Conservation (phyloP, 1,140 invertebrate species). For the Bombus picipes region DNA sequence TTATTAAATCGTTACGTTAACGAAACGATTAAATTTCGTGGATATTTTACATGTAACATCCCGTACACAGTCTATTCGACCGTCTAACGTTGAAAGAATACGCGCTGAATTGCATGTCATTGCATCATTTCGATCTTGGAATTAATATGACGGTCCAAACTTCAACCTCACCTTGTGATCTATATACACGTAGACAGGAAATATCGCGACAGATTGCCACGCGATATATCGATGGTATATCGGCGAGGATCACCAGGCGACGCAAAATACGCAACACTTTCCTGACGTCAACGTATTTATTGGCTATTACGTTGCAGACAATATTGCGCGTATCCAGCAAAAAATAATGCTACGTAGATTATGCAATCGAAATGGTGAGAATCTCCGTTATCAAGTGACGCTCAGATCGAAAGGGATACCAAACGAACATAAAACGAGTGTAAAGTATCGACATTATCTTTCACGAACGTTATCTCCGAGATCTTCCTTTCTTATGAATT, state of each 20-base stretch:
- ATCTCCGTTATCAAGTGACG: background rate
- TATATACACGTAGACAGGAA: background rate
- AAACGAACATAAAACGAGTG: background rate
- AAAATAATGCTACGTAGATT: background rate
- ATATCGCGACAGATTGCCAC: background rate
- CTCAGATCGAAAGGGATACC: background rate
- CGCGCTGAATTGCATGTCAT: background rate
- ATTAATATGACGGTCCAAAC: background rate
- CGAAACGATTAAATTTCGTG: no score
- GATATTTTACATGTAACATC: no score
- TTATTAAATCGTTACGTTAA: no score
- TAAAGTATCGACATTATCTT: background rate
- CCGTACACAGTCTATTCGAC: background rate
- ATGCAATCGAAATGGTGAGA: background rate
- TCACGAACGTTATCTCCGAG: background rate
- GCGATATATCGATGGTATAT: background rate
- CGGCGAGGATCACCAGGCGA: background rate
- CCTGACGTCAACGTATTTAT: constrained; percentile 25
- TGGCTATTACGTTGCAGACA: background rate
- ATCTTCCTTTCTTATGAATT: background rate
- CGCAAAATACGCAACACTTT: background rate
- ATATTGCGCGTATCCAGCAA: background rate
- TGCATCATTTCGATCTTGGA: background rate
- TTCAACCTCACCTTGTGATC: background rate
- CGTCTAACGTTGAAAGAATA: background rate